These are phyloP conservation scores for Pangasianodon hypophthalmus DNA, from an alignment of 2,113 vertebrate genomes.

Conservation along the genomic window DNA sequence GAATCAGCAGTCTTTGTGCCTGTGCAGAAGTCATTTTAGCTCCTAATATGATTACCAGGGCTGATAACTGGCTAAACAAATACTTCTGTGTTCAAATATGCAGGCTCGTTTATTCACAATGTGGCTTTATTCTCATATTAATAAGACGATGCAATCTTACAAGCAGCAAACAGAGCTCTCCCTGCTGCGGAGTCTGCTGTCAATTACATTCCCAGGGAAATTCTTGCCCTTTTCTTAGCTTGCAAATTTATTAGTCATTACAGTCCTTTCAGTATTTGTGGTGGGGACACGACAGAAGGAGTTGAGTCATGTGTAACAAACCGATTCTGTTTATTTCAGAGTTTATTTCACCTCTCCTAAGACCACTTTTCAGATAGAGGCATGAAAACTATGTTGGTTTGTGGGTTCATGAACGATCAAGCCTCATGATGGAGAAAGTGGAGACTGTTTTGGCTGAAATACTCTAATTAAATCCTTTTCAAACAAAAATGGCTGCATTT, in stretches of 20 bases:
- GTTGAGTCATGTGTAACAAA: constrained; percentile 5
- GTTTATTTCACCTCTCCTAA: not conserved
- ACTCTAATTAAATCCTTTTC: not conserved
- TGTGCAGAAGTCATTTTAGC: not conserved
- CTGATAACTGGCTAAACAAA: constrained; percentile 23
- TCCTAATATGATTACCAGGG: constrained; percentile 1
- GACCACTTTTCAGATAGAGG: not conserved
- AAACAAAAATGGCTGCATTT: not conserved
- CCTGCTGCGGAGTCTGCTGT: not conserved
- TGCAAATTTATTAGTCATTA: constrained; percentile 29
- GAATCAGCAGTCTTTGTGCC: constrained; percentile 4
- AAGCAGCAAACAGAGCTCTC: not conserved
- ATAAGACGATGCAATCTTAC: constrained; percentile 27
- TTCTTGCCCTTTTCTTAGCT: constrained; percentile 19
- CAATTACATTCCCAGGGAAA: not conserved
- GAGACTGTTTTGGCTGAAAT: not conserved
- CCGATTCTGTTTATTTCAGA: not conserved
- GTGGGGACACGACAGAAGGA: not conserved
- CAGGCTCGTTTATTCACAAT: not conserved
- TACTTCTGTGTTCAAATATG: not conserved
- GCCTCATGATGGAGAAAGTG: not conserved
- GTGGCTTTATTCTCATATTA: constrained; percentile 25
- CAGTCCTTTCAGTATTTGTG: not conserved
- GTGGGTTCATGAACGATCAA: not conserved
- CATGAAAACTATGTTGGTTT: not conserved